Percentiles rank a stretch among this genome's conserved stretches.
These are phyloP conservation scores for Haliclystus octoradiatus DNA, from an alignment of 30 jellyfish, hydroid and myxozoan species.

Conservation along the genomic window DNA sequence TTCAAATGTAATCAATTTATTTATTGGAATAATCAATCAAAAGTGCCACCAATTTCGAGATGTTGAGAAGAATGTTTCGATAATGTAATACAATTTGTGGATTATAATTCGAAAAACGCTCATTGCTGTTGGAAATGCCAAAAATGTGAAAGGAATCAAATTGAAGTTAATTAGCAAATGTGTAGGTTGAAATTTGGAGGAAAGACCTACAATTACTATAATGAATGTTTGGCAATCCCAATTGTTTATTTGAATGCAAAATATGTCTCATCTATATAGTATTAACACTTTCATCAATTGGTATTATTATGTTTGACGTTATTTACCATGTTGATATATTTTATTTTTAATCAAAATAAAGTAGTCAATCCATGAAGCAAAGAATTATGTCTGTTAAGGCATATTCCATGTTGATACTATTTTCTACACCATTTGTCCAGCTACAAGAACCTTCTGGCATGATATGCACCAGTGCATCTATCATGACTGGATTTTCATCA, in stretches of 20 bases:
- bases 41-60: no score
- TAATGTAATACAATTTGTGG: no score
- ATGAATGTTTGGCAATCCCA: not conserved
- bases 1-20: no score
- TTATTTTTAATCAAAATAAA: no score
- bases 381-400: no score
- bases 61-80: no score
- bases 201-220: not conserved
- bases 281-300: no score
- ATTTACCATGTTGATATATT: no score
- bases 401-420: not conserved
- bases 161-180: not conserved
- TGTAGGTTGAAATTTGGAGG: not conserved
- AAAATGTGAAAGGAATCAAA: not conserved
- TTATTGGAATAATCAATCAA: no score
- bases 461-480: constrained; percentile 28
- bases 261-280: no score
- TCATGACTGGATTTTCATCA: constrained; percentile 60
- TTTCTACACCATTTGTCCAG: not conserved
- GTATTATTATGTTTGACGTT: not conserved
- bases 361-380: no score
- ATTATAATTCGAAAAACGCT: not conserved
- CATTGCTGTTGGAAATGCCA: not conserved
- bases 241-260: not conserved
- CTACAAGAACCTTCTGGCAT: not conserved